These are phyloP conservation scores for Lamellibrachia luymesi DNA, from an alignment of 1,140 invertebrate species.

Conservation along the genomic window DNA sequence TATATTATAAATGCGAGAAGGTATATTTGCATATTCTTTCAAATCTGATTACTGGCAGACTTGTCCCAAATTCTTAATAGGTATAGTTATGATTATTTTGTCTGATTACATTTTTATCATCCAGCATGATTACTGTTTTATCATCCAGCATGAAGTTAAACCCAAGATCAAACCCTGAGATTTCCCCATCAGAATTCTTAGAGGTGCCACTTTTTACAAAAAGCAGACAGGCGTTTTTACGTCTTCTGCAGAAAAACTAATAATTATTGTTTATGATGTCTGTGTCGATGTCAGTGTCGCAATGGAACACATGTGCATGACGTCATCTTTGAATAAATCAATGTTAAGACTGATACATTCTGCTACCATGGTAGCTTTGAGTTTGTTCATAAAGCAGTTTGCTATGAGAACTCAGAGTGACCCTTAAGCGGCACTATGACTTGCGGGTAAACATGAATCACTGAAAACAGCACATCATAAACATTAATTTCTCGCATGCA, in stretches of 20 bases:
- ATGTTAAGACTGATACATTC: not conserved
- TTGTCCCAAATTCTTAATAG: too few relatives aligned
- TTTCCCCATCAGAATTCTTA: not conserved
- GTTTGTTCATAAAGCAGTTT: not conserved
- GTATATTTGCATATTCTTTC: too few relatives aligned
- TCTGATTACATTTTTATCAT: not conserved
- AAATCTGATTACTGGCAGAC: too few relatives aligned
- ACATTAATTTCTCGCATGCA: not conserved
- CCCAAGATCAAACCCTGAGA: not conserved
- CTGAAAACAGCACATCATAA: not conserved
- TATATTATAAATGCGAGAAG: too few relatives aligned
- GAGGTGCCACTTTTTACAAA: not conserved
- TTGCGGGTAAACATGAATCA: not conserved
- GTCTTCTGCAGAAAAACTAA: not conserved
- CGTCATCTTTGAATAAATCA: conserved; percentile 8
- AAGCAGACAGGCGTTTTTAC: not conserved
- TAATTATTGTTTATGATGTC: not conserved
- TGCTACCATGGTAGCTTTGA: not conserved
- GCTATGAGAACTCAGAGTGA: not conserved
- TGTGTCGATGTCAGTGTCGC: not conserved
- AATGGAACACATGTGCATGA: not conserved
- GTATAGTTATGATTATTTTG: too few relatives aligned
- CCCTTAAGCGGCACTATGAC: not conserved
- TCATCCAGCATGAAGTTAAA: not conserved
- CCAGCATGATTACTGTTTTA: not conserved